Evolutionary conservation across 2,797 vertebrate species (phyloP).

Genomic region (Naso thynnoides): DNA sequence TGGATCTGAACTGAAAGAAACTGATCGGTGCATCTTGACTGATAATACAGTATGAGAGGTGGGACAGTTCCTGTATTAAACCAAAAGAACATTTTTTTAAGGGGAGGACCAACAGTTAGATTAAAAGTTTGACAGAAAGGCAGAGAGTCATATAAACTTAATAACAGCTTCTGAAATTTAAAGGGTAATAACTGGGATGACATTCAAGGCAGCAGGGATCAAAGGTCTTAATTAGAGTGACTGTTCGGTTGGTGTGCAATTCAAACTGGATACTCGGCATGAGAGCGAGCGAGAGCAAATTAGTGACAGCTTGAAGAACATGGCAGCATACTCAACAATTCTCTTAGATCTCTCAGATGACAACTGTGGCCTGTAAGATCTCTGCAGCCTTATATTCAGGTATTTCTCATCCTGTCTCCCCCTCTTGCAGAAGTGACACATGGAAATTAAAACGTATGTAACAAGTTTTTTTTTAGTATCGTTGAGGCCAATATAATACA

Average conservation of each 20-base stretch:
- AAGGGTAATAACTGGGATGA: background rate
- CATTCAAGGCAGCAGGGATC: conserved; percentile 2
- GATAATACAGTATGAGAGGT: background rate
- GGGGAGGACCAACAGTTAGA: background rate
- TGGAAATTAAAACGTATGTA: conserved; percentile 10
- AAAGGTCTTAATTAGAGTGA: conserved; percentile 16
- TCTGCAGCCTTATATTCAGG: conserved; percentile 10
- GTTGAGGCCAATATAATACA: no score
- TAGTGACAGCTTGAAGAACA: conserved; percentile 26
- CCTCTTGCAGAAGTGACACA: background rate
- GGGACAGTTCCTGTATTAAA: background rate
- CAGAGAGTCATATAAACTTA: background rate
- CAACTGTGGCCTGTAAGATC: conserved; percentile 36
- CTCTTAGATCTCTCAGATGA: conserved; percentile 54
- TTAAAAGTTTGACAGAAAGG: conserved; percentile 10
- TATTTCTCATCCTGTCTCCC: conserved; percentile 8
- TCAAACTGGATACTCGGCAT: background rate
- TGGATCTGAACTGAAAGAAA: no score
- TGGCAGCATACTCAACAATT: conserved; percentile 47
- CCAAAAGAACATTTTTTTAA: background rate
- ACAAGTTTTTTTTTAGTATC: no score
- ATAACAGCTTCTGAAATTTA: background rate
- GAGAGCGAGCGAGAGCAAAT: background rate
- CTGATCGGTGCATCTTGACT: no score
- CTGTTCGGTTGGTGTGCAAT: conserved; percentile 8